Evolutionary conservation across 2,888 invertebrate species (phyloP), one percentile per base, ranked within the genome.

Genomic region (Trichogramma evanescens): DNA sequence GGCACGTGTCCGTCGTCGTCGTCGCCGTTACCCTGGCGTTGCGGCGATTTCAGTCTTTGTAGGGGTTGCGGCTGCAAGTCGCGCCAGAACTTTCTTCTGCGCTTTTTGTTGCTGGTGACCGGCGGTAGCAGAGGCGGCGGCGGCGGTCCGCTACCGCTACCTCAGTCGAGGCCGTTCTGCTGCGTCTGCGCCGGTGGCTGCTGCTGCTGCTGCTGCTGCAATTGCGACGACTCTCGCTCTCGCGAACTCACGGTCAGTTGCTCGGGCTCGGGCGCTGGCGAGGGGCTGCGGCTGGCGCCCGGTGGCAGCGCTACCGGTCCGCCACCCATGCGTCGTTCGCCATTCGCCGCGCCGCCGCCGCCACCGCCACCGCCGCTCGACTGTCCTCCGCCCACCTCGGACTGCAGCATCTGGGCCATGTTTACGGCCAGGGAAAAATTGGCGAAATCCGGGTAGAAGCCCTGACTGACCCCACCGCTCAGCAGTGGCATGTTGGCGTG

Each of bases 401-500:
- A 91, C 61, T 91, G 91, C 71, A 92, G 78, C 59, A 92, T 81
- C 74, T 92, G 91, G 65, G 92, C 82, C 91, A 92, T 91, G 74
- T 88, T 89, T 42, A 93, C 84, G 42, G 91, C 91, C 72, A 93
- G 86, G 0, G 91, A 91, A 73, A 91, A 93, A 13, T 88, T 87
- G 5, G 89, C 83, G 71, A 91, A 92, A 72, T 93, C 92, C 6
- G 91, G 90, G 76, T 91, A 92, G 79, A 91, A 92, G 64, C 87
- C 88, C 68, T 87, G 89, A 67, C 87, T 84, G 74, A 91, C 64
- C 48, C 71, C 72, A 1, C 69, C 70, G 26, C 72, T 69, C 40
- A 76, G 66, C n/a, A 77, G 65, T 10, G 74, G 68, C 26, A 26
- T 26, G 26, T 26, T 26, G 26, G 26, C 26, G 57, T 74, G 76